Conservation (phyloP, 1,140 invertebrate species). For the Drosophila sp. region DNA sequence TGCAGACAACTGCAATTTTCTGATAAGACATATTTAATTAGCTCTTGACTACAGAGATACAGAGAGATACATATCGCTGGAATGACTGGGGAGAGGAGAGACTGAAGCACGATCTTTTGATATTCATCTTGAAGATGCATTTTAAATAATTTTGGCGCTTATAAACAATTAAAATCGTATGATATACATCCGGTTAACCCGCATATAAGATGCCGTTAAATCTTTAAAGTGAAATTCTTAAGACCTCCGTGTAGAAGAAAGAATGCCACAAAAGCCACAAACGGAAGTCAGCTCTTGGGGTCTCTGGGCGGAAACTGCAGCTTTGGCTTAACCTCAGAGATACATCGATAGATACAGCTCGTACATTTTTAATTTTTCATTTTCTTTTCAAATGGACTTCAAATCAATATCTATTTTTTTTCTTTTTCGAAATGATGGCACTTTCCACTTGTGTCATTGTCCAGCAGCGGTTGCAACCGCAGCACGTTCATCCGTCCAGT, state of each 20-base stretch:
- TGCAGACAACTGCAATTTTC: slow-evolving; percentile 58
- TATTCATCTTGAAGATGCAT: background rate
- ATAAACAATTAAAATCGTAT: slow-evolving; percentile 60
- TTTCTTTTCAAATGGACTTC: slow-evolving; percentile 66
- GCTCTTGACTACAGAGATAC: slow-evolving; percentile 53
- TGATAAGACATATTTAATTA: slow-evolving; percentile 75
- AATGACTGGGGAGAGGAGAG: slow-evolving; percentile 26
- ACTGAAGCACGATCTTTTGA: background rate
- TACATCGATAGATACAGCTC: slow-evolving; percentile 29
- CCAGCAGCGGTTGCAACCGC: slow-evolving; percentile 53
- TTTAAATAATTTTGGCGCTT: slow-evolving; percentile 4
- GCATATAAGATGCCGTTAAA: slow-evolving; percentile 53
- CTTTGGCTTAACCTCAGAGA: slow-evolving; percentile 46
- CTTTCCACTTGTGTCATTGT: slow-evolving; percentile 20
- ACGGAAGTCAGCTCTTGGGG: slow-evolving; percentile 47
- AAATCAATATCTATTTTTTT: slow-evolving; percentile 55
- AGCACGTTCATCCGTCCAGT: slow-evolving; percentile 52
- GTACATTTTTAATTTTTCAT: slow-evolving; percentile 79
- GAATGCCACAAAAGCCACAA: slow-evolving; percentile 60
- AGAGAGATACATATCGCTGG: slow-evolving; percentile 12
- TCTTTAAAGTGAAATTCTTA: slow-evolving; percentile 74
- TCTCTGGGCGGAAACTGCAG: slow-evolving; percentile 64
- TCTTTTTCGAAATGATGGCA: slow-evolving; percentile 24
- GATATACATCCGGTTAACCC: slow-evolving; percentile 67
- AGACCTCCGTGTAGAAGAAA: slow-evolving; percentile 42